Evolutionary conservation across 2,888 invertebrate genomes (phyloP), one percentile per base, ranked within the genome.

Genomic region (Macaria notata): DNA sequence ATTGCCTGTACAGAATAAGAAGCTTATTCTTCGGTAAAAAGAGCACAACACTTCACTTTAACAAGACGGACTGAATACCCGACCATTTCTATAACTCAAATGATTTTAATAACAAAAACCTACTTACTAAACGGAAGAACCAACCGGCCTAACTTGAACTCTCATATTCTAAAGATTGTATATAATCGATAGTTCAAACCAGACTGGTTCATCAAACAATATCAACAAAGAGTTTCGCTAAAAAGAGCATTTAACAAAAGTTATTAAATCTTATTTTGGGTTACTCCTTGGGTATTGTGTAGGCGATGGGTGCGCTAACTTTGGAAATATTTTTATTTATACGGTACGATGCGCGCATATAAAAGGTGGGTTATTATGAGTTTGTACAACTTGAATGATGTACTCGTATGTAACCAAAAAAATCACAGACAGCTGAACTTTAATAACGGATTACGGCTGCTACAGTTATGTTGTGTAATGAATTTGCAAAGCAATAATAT

Each of bases 191-290:
- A 63, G 76, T 52, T 71, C 83, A 65, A 48, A 29, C 43, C 61
- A 69, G 68, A 68, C 55, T 83, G 84, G 86, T 47, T 60, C 48
- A 56, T 68, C 55, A 62, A 41, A 74, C 70, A 76, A 81, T 74
- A 73, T 67, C 73, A 74, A 83, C 82, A 81, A 83, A 80, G 81
- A 79, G 73, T 72, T 76, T 79, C 69, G 73, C 80, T 58, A 59
- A 86, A 86, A 87, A 83, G 86, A 84, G 81, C 87, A 84, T 81
- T 73, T 76, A 78, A 88, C 83, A 85, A 85, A 88, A 81, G 81
- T 87, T 88, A 88, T 88, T 88, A 88, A 88, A 88, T 84, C 86
- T 83, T 69, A 80, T 84, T 86, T 81, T 69, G 64, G 72, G 75
- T 68, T 75, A 69, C 61, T 71, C 71, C 67, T 66, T 66, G 64